Percentiles rank a stretch among this genome's conserved stretches.
These are phyloP conservation scores for Pterocles gutturalis DNA, from an alignment of 2,113 vertebrate species.

Conservation along the genomic window DNA sequence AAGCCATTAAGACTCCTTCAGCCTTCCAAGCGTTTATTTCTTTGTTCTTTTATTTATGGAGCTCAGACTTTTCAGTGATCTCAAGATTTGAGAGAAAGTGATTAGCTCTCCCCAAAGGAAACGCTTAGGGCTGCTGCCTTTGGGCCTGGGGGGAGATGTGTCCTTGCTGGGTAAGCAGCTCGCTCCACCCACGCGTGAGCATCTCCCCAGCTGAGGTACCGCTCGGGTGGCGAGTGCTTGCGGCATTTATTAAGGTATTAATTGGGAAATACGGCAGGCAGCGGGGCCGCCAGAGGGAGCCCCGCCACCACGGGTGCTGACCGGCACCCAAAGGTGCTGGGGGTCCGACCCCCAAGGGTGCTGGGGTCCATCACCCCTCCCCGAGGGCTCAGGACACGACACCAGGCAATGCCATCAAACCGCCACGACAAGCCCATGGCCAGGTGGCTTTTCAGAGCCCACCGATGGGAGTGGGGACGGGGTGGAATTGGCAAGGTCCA, in stretches of 20 bases:
- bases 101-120: background rate
- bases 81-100: background rate
- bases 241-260: background rate
- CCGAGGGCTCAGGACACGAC: background rate
- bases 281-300: background rate
- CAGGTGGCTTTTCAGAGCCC: background rate
- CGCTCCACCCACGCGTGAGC: background rate
- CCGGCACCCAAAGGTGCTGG: background rate
- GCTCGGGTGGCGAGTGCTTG: fast-evolving
- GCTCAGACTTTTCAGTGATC: background rate
- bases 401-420: too few relatives aligned
- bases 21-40: background rate
- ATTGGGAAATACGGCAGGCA: fast-evolving
- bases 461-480: fast-evolving
- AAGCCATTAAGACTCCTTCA: background rate
- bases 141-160: background rate
- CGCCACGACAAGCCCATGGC: too few relatives aligned
- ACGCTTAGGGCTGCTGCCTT: background rate
- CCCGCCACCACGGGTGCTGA: background rate
- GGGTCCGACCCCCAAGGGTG: background rate
- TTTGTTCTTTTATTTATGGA: background rate
- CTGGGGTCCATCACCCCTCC: background rate
- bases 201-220: background rate
- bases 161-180: background rate
- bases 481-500: background rate